phyloP scores from a whole-genome alignment of 2,888 invertebrate species.

The Entomobrya multifasciata region DNA sequence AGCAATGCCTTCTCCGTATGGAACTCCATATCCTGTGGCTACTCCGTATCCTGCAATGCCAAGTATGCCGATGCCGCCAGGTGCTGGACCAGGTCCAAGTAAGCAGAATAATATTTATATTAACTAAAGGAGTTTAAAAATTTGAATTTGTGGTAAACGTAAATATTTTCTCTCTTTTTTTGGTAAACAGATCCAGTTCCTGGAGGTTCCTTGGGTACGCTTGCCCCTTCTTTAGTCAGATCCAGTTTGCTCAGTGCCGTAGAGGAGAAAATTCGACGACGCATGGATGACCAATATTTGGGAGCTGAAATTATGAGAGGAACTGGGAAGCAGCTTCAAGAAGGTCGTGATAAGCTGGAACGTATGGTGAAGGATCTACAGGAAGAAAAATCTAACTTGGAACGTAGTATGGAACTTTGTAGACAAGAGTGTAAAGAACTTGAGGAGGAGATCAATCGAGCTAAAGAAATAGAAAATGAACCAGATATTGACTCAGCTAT shows the following conservation, averaged over 20 bases:
- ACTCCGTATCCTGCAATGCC: slow-evolving; percentile 71
- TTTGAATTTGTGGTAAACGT: no score
- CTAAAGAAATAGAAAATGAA: slow-evolving; percentile 93
- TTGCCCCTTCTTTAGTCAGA: slow-evolving; percentile 84
- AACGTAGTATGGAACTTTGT: slow-evolving; percentile 74
- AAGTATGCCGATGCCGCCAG: slow-evolving; percentile 79
- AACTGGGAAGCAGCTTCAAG: slow-evolving; percentile 77
- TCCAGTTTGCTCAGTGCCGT: slow-evolving; percentile 96
- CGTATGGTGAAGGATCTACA: slow-evolving; percentile 89
- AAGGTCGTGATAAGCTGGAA: slow-evolving; percentile 85
- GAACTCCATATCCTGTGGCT: slow-evolving; percentile 71
- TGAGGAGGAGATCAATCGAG: slow-evolving; percentile 81
- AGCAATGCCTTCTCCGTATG: slow-evolving; percentile 83
- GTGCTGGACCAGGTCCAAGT: slow-evolving; percentile 58
- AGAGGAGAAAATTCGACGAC: slow-evolving; percentile 94
- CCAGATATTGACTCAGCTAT: slow-evolving; percentile 98
- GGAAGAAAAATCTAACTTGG: slow-evolving; percentile 85
- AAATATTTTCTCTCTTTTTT: no score
- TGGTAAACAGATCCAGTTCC: no score
- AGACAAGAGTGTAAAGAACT: slow-evolving; percentile 74
- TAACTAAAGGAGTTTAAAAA: no score
- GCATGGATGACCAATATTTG: slow-evolving; percentile 83
- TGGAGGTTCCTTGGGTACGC: slow-evolving; percentile 44
- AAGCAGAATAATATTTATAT: no score
- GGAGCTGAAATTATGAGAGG: slow-evolving; percentile 77